Conservation (phyloP, 2,797 vertebrate species). For the Darevskia nairensis region DNA sequence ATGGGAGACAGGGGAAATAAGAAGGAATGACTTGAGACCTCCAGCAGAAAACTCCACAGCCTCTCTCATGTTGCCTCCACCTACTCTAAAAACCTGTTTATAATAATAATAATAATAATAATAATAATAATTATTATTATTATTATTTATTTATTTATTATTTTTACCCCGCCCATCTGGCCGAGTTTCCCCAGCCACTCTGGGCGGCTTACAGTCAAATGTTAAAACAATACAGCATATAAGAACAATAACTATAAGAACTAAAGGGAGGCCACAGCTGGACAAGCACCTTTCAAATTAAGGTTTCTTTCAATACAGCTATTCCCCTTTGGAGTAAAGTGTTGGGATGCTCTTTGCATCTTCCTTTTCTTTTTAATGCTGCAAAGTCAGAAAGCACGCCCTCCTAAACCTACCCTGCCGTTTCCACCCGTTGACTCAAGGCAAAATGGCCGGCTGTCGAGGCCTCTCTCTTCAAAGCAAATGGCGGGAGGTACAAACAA, state of each 20-base stretch:
- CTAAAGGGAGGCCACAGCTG: not conserved
- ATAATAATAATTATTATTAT: no score
- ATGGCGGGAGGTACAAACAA: not conserved
- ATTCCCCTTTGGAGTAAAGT: not conserved
- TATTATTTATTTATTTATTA: no score
- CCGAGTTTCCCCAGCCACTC: no score
- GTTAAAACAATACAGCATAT: no score
- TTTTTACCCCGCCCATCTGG: no score
- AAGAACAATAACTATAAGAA: no score
- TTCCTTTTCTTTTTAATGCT: not conserved
- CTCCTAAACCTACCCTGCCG: not conserved
- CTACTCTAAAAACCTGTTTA: not conserved
- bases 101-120: no score
- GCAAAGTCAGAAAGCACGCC: not conserved
- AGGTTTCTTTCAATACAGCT: not conserved
- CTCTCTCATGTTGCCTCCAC: not conserved
- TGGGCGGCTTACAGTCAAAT: no score
- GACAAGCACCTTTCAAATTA: not conserved
- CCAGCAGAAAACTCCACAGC: not conserved
- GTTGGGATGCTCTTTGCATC: not conserved
- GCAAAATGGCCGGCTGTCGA: not conserved
- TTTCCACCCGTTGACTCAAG: not conserved
- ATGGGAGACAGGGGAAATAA: no score
- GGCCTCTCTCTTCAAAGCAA: not conserved
- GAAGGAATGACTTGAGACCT: no score